Base-by-base conservation (phyloP, 2,113 vertebrate species). In the Erinaceus europaeus region DNA sequence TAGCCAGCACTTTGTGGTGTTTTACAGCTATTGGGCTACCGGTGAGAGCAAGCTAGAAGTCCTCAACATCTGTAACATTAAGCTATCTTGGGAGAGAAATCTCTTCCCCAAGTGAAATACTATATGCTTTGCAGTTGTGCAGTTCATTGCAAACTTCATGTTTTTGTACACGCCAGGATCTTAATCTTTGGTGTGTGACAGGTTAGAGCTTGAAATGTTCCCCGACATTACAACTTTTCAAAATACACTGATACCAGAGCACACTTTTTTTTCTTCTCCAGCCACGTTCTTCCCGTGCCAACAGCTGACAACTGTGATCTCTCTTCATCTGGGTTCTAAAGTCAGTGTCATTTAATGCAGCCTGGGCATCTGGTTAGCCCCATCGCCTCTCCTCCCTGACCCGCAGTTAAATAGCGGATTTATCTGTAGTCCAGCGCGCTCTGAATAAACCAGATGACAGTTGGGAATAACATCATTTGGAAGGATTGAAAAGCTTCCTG, bases 401-500 rank as follows among this genome's bases (percentile, higher is more conserved):
- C 96, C 21, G 52, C 95, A 95, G 96, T 95, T 96, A 96, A 95
- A 95, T 2, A 94, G 94, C 53, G 34, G 93, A 96, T 96, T 96
- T 95, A 95, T 96, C 96, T 96, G 94, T 25, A 2, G 57, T 67
- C 29, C 87, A 65, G 93, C 44, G 17, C 65, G 50, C 81, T 96
- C 96, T 94, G 91, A 96, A 95, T 67, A 95, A 95, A 95, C 92
- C 91, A 92, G 94, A 91, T 85, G 96, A 96, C 95, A 95, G 94
- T 59, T 36, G 91, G 93, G 91, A 96, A 92, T 38, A 94, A 84
- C 17, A 55, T 95, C 94, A 84, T 84, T 76, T 94, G 93, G 94
- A 95, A 95, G 89, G 95, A 95, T 10, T 90, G 95, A 95, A 96
- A 96, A 95, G 95, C 95, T 96, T 94, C 96, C 96, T 88, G 72